These are phyloP conservation scores for Anoplopoma fimbria DNA, from an alignment of 2,113 vertebrate species.

Conservation along the genomic window DNA sequence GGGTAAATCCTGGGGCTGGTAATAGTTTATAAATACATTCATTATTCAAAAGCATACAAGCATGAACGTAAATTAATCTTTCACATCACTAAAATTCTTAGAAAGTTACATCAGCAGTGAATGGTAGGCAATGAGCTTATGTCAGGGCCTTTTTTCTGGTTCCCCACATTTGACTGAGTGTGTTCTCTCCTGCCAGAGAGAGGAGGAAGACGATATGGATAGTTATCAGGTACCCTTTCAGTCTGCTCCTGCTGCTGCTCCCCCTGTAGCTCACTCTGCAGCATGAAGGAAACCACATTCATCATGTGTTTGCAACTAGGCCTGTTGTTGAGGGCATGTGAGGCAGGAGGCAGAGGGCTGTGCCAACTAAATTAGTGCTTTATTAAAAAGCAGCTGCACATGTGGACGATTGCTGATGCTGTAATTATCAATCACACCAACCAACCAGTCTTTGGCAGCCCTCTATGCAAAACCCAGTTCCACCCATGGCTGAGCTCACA, in stretches of 20 bases:
- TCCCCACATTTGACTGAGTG: slow-evolving; percentile 85
- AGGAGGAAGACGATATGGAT: slow-evolving; percentile 98
- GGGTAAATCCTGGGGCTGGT: background rate
- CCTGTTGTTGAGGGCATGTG: slow-evolving; percentile 58
- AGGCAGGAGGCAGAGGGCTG: slow-evolving; percentile 42
- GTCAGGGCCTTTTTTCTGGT: slow-evolving; percentile 23
- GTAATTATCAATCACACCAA: slow-evolving; percentile 55
- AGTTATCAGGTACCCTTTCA: slow-evolving; percentile 96
- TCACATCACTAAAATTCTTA: background rate
- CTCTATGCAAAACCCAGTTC: slow-evolving; percentile 40
- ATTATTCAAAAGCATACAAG: background rate
- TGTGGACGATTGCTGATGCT: slow-evolving; percentile 49
- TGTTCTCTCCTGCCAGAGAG: slow-evolving; percentile 95
- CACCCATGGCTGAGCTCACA: slow-evolving; percentile 49
- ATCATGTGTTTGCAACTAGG: slow-evolving; percentile 65
- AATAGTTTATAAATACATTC: background rate
- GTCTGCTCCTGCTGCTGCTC: slow-evolving; percentile 82
- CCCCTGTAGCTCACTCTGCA: slow-evolving; percentile 83
- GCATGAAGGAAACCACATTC: slow-evolving; percentile 90
- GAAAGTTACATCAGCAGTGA: slow-evolving; percentile 6
- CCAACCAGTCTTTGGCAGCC: slow-evolving; percentile 50
- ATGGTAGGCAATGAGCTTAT: slow-evolving; percentile 34
- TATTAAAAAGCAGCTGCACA: slow-evolving; percentile 67
- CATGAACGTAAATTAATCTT: background rate
- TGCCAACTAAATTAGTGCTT: slow-evolving; percentile 61